A percentile compares a stretch with the other conserved stretches of the same genome.
These are phyloP conservation scores for Ichneumon xanthorius DNA, from an alignment of 2,888 invertebrate genomes.

Conservation along the genomic window DNA sequence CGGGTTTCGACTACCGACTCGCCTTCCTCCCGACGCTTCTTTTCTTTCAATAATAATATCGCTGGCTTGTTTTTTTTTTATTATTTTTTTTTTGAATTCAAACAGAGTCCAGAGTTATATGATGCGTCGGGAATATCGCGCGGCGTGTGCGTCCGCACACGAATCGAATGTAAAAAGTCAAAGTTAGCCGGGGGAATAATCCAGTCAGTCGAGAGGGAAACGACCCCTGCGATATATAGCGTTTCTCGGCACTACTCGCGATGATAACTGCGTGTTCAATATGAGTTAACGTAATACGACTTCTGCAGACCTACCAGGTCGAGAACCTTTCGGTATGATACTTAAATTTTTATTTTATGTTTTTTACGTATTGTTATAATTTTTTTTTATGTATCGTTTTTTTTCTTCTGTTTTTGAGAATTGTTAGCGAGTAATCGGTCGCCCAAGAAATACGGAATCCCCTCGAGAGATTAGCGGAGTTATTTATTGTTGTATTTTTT, in stretches of 20 bases:
- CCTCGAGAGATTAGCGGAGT: not conserved
- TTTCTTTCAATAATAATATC: slow-evolving; percentile 44
- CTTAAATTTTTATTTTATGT: not conserved
- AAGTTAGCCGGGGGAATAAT: slow-evolving; percentile 29
- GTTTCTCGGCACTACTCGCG: slow-evolving; percentile 34
- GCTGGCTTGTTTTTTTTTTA: slow-evolving; percentile 26
- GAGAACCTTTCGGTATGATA: slow-evolving; percentile 41
- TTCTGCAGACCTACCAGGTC: slow-evolving; percentile 48
- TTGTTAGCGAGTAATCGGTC: not conserved
- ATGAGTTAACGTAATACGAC: slow-evolving; percentile 9
- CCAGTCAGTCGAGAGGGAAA: slow-evolving; percentile 65
- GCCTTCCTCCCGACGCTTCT: slow-evolving; percentile 58
- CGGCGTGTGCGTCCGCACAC: slow-evolving; percentile 72
- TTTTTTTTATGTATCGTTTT: not conserved
- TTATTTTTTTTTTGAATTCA: slow-evolving; percentile 38
- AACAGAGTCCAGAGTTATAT: slow-evolving; percentile 73
- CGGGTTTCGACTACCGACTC: slow-evolving; percentile 70
- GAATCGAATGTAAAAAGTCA: slow-evolving; percentile 53
- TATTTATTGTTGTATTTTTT: not conserved
- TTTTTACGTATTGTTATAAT: not conserved
- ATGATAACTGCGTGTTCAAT: slow-evolving; percentile 30
- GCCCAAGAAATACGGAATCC: not conserved
- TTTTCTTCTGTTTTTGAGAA: not conserved
- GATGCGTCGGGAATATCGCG: slow-evolving; percentile 72
- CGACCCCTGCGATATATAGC: slow-evolving; percentile 56